Base-by-base conservation (phyloP, 1,140 invertebrate genomes). In the Drosophila melanogaster region DNA sequence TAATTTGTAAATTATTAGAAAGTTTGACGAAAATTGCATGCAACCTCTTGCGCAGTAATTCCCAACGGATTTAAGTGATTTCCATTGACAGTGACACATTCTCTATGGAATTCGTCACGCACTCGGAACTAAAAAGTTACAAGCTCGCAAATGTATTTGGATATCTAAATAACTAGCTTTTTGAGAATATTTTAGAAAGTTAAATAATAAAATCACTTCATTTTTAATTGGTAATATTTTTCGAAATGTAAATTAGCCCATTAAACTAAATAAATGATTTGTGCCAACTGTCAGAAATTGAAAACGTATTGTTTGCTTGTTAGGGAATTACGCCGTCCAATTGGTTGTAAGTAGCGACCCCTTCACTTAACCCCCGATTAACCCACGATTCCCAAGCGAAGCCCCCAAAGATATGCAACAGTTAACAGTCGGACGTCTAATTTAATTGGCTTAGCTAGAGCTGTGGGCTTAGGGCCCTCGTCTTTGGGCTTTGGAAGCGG, bases 381-480 rank as follows among this genome's bases (percentile, higher is more conserved):
- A 37, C n/a, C 35, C 17, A 46, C n/a, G 41, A 56, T n/a, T 24
- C 10, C 50, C 30, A 22, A 24, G 50, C 14, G 50, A 73, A 35
- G 58, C 50, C 71, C 53, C 46, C 35, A 8, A 58, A 76, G 60
- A 74, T 58, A 24, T 76, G 72, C 72, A 76, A 76, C 72, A 76
- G 72, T 76, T 76, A 76, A 75, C 40, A 50, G 72, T 54, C 30
- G 30, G 30, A 54, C 61, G 49, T 57, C 55, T 50, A 76, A 77
- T 77, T 77, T 77, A 77, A 77, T 77, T 77, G 73, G 72, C 72
- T 50, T 54, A 66, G 64, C 51, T 57, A 54, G 40, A 76, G 72
- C 72, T 38, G 38, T 26, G 43, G 37, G 61, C 73, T 74, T 71
- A 53, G 55, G 38, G 40, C 41, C 17, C 40, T 58, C 26, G 38